phyloP scores from a whole-genome alignment of 2,797 vertebrate species.

The Schizopygopsis malacanthus region DNA sequence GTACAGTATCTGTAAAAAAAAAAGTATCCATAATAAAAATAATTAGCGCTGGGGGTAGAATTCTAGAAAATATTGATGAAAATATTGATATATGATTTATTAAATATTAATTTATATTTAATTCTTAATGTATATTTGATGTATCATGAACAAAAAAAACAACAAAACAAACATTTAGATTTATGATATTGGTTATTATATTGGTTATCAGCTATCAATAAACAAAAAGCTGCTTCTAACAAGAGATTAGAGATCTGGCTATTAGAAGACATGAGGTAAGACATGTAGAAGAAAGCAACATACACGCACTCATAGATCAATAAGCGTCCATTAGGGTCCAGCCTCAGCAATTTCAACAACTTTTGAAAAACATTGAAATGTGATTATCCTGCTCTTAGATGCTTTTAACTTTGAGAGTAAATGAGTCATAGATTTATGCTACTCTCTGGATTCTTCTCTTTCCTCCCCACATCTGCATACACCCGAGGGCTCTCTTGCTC shows the following conservation, averaged over 20 bases:
- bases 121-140: neutral
- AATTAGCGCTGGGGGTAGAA: neutral
- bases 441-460: constrained; percentile 31
- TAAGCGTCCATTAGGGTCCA: constrained; percentile 65
- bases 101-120: neutral
- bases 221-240: neutral
- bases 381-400: constrained; percentile 71
- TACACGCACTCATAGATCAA: constrained; percentile 62
- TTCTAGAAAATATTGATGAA: neutral
- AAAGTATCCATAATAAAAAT: neutral
- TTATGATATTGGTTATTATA: neutral
- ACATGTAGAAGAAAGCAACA: constrained; percentile 39
- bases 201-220: neutral
- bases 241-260: constrained; percentile 23
- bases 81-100: neutral
- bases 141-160: too few relatives aligned
- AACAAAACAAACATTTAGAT: neutral
- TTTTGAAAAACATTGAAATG: constrained; percentile 67
- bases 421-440: constrained; percentile 48
- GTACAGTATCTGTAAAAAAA: neutral
- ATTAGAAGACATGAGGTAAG: constrained; percentile 36
- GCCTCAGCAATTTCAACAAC: constrained; percentile 60
- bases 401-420: constrained; percentile 58
- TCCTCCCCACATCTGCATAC: constrained; percentile 12
- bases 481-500: constrained; percentile 30